Evolutionary conservation across 2,888 invertebrate genomes (phyloP).

Genomic region (Sinotaia quadrata): DNA sequence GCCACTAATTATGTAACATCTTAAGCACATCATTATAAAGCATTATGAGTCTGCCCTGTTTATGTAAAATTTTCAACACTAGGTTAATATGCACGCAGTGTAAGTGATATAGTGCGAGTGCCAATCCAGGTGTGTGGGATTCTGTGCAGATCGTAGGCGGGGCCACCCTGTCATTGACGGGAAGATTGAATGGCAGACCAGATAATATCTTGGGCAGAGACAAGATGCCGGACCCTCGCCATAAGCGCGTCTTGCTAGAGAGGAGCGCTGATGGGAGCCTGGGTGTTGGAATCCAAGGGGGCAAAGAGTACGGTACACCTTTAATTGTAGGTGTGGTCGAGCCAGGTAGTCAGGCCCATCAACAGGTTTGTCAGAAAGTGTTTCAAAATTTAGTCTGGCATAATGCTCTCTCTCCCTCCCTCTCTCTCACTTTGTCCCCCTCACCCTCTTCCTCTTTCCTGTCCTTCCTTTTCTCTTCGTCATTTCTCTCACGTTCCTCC

Average conservation of each 20-base stretch:
- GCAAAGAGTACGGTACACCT: conserved; percentile 58
- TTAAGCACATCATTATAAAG: too few species aligned
- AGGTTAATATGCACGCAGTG: too few species aligned
- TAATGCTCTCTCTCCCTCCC: too few species aligned
- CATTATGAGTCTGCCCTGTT: too few species aligned
- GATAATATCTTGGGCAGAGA: too few species aligned
- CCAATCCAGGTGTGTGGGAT: conserved; percentile 6
- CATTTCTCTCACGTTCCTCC: too few species aligned
- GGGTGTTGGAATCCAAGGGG: conserved; percentile 58
- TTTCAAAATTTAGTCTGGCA: too few species aligned
- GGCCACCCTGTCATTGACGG: conserved; percentile 20
- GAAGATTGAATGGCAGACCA: not conserved
- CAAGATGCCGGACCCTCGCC: not conserved
- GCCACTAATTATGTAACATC: too few species aligned
- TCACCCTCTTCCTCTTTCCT: not conserved
- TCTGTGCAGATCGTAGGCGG: conserved; percentile 26
- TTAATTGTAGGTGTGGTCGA: conserved; percentile 56
- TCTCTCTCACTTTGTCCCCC: not conserved
- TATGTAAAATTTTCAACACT: too few species aligned
- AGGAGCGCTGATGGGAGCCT: conserved; percentile 55
- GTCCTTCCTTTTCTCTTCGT: not conserved
- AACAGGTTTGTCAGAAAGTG: conserved; percentile 51
- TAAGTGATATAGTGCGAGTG: not conserved
- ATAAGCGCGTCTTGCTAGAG: conserved; percentile 45
- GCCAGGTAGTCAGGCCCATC: conserved; percentile 55